A percentile compares a stretch with the other conserved stretches of the same genome.
Conservation (phyloP, 2,797 vertebrate species). For the Sebastes vulpes region DNA sequence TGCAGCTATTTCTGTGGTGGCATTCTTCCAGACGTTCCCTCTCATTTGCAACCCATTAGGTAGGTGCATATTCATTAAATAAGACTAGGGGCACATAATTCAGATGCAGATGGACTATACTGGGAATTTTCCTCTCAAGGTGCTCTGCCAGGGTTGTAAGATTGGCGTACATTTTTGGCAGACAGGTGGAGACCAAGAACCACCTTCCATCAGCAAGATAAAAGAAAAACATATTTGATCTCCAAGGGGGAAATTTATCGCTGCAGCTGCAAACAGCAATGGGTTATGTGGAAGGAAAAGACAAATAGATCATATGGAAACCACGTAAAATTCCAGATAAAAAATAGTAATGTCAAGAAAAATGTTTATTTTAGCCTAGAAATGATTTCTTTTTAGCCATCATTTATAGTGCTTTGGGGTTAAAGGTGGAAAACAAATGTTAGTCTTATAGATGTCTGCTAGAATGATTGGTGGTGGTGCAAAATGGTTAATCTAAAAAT, state of each 20-base stretch:
- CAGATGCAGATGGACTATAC: slow-evolving; percentile 33
- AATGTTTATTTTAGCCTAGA: not conserved
- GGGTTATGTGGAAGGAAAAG: not conserved
- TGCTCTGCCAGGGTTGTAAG: slow-evolving; percentile 3
- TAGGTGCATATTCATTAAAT: slow-evolving; percentile 58
- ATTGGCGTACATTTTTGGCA: not conserved
- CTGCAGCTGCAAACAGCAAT: not conserved
- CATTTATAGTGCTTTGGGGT: not conserved
- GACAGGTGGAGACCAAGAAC: slow-evolving; percentile 25
- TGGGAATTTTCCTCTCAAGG: slow-evolving; percentile 26
- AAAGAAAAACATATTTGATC: slow-evolving; percentile 9
- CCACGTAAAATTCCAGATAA: not conserved
- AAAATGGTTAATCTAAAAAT: not conserved
- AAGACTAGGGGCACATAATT: slow-evolving; percentile 40
- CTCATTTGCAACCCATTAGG: slow-evolving; percentile 59
- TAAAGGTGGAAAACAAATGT: not conserved
- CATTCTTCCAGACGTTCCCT: slow-evolving; percentile 34
- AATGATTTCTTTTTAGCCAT: rapidly evolving
- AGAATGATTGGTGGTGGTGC: too few relatives aligned
- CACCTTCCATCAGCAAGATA: not conserved
- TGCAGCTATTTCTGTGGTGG: slow-evolving; percentile 39
- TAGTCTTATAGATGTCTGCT: not conserved
- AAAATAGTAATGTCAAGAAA: not conserved
- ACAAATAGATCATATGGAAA: not conserved
- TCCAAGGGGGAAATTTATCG: not conserved